phyloP scores from a whole-genome alignment of 2,888 invertebrate genomes.

The Melanostoma scalare region DNA sequence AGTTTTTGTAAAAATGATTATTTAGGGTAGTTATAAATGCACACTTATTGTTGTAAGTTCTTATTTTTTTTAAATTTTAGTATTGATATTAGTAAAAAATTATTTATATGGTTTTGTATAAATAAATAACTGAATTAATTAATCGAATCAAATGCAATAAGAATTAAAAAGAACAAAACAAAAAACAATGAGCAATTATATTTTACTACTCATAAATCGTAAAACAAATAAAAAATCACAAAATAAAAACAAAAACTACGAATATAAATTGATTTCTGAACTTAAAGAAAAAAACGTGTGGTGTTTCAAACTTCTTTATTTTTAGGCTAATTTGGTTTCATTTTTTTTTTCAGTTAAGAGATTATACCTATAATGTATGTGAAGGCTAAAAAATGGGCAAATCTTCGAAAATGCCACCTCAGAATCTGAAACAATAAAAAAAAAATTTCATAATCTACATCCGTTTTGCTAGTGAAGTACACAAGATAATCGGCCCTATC shows the following conservation, averaged over 20 bases:
- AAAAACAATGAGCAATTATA: slow-evolving; percentile 63
- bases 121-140: slow-evolving; percentile 33
- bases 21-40: slow-evolving; percentile 38
- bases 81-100: slow-evolving; percentile 48
- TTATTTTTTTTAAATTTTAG: slow-evolving; percentile 10
- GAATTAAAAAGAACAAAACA: slow-evolving; percentile 41
- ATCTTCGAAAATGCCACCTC: too few relatives aligned
- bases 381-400: too few relatives aligned
- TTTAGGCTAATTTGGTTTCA: too few relatives aligned
- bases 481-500: too few relatives aligned
- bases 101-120: slow-evolving; percentile 59
- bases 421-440: too few relatives aligned
- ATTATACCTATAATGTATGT: too few relatives aligned
- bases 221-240: slow-evolving; percentile 31
- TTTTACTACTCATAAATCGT: slow-evolving; percentile 58
- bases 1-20: slow-evolving; percentile 19
- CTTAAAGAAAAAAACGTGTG: slow-evolving; percentile 15
- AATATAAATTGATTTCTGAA: too few relatives aligned
- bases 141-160: slow-evolving; percentile 66
- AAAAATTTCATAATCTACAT: too few relatives aligned
- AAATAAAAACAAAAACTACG: slow-evolving; percentile 12
- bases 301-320: too few relatives aligned
- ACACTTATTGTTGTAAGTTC: slow-evolving; percentile 15
- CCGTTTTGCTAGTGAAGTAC: too few relatives aligned
- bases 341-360: too few relatives aligned